Conservation (phyloP, 92 coral and sea anemone genomes). For the Virgularia gustaviana region DNA sequence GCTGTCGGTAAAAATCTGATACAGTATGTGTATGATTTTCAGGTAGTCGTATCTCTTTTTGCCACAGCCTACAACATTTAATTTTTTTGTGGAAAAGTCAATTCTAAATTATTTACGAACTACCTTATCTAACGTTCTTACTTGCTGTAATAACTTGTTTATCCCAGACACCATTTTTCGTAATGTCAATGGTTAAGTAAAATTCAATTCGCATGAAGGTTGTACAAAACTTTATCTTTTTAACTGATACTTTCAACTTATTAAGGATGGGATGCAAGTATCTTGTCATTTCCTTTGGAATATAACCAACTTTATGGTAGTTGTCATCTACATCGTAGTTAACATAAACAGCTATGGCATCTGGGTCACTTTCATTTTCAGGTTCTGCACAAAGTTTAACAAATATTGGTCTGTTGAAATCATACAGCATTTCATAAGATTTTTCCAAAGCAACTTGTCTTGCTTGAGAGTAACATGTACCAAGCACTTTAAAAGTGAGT, state of each 20-base stretch:
- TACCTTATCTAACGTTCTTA: constrained; percentile 39
- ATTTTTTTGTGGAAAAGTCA: too few species aligned
- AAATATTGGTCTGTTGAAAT: constrained; percentile 21
- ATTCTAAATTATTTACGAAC: too few species aligned
- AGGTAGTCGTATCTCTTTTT: too few species aligned
- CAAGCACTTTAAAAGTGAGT: constrained; percentile 24
- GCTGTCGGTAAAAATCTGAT: too few species aligned
- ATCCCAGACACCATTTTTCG: constrained; percentile 45
- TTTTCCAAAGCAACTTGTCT: constrained; percentile 30
- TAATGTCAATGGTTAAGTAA: constrained; percentile 35
- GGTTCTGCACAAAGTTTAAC: constrained; percentile 23
- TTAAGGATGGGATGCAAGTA: constrained; percentile 19
- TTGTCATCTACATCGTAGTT: constrained; percentile 2
- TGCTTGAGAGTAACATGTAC: constrained; percentile 1
- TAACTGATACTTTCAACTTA: constrained; percentile 29
- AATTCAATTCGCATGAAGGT: constrained; percentile 48
- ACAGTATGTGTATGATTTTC: too few species aligned
- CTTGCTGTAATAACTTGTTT: constrained; percentile 48
- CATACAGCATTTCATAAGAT: constrained; percentile 19
- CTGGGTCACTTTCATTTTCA: constrained; percentile 16
- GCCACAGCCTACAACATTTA: too few species aligned
- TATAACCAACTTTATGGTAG: background rate
- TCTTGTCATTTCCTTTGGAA: constrained; percentile 17
- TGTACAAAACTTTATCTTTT: constrained; percentile 39
- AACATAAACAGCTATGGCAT: constrained; percentile 25